Conservation (phyloP, 2,113 vertebrate species). For the Brienomyrus longianalis region DNA sequence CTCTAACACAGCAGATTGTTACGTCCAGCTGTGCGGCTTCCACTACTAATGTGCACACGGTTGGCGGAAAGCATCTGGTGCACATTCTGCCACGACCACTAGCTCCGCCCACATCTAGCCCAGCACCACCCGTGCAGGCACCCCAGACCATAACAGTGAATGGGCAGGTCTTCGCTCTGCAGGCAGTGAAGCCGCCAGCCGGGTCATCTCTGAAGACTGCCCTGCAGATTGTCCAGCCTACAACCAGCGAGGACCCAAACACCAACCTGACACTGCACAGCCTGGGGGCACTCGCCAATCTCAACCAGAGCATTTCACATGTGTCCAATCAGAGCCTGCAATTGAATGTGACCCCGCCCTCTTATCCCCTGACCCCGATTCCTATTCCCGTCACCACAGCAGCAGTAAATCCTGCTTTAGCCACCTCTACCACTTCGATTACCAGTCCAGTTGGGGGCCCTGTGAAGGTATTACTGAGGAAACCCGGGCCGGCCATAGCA, state of each 20-base stretch:
- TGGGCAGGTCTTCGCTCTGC: conserved; percentile 89
- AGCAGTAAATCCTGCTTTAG: conserved; percentile 30
- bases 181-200: conserved; percentile 81
- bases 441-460: conserved; percentile 31
- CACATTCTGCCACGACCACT: conserved; percentile 88
- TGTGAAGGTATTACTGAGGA: conserved; percentile 44
- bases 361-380: conserved; percentile 54
- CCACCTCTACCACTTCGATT: conserved; percentile 33
- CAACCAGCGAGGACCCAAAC: conserved; percentile 84
- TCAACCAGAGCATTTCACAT: conserved; percentile 94
- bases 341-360: conserved; percentile 52
- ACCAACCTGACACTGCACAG: conserved; percentile 90
- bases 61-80: conserved; percentile 88
- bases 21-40: conserved; percentile 59
- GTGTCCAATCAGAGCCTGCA: conserved; percentile 77
- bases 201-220: conserved; percentile 72
- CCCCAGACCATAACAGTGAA: conserved; percentile 94
- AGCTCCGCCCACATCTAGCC: conserved; percentile 31
- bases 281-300: conserved; percentile 87
- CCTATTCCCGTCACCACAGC: conserved; percentile 32
- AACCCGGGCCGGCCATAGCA: conserved; percentile 38
- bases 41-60: conserved; percentile 69
- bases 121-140: conserved; percentile 48
- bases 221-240: conserved; percentile 89
- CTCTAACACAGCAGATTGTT: conserved; percentile 55